These are phyloP conservation scores for Radopholus similis DNA, from an alignment of 1,140 invertebrate genomes.

Conservation along the genomic window DNA sequence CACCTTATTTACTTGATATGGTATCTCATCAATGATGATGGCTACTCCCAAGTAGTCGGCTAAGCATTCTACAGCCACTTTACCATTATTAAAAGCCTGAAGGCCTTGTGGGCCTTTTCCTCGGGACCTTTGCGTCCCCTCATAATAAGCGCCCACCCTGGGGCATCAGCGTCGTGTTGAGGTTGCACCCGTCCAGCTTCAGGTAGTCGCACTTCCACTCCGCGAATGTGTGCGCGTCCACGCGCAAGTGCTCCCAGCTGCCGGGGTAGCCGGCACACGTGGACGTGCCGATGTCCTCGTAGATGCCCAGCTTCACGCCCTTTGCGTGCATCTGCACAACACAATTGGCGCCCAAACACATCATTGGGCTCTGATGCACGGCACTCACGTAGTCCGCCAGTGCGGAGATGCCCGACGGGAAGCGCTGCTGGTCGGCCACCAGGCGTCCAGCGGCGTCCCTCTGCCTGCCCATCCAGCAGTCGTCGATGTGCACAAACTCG, in stretches of 20 bases:
- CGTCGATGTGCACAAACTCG: constrained; percentile 48
- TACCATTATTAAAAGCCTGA: constrained; percentile 61
- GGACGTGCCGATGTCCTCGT: constrained; percentile 89
- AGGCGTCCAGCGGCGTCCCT: constrained; percentile 28
- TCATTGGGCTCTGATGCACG: no score
- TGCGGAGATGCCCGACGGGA: constrained; percentile 32
- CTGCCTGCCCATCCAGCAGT: constrained; percentile 50
- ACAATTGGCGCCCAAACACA: no score
- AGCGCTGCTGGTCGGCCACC: constrained; percentile 28
- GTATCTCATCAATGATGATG: no score
- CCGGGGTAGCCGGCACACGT: constrained; percentile 93
- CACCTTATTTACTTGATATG: no score
- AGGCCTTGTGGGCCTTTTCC: no score
- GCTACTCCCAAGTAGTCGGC: no score
- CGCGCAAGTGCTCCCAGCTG: constrained; percentile 76
- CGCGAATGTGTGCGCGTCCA: constrained; percentile 85
- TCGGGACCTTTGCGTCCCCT: no score
- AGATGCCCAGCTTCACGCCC: constrained; percentile 91
- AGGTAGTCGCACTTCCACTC: constrained; percentile 94
- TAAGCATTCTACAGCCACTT: background rate
- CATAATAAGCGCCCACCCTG: constrained; percentile 66
- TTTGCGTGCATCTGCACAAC: constrained; percentile 77
- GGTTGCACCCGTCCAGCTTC: constrained; percentile 90
- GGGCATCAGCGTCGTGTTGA: constrained; percentile 77
- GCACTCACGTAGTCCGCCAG: constrained; percentile 41